Conservation (phyloP, 1,140 invertebrate species). For the Solen grandis region DNA sequence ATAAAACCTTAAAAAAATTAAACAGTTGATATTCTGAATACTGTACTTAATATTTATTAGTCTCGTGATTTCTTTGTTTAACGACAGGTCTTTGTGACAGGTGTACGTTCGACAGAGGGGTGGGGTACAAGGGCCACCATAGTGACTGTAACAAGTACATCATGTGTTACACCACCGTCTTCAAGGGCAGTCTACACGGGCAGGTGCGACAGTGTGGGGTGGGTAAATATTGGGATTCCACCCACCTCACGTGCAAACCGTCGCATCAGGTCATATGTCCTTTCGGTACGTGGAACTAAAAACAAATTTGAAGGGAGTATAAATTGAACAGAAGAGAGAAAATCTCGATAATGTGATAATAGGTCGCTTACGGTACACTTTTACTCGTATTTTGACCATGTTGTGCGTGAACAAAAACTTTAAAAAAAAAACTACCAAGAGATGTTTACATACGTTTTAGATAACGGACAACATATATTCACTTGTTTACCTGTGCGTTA, state of each 20-base stretch:
- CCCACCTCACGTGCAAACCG: conserved; percentile 16
- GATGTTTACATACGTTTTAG: too few relatives aligned
- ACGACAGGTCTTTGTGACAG: conserved; percentile 30
- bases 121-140: conserved; percentile 33
- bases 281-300: too few relatives aligned
- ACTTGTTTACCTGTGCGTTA: too few relatives aligned
- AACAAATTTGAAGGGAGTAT: too few relatives aligned
- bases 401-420: too few relatives aligned
- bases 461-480: too few relatives aligned
- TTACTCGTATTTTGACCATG: too few relatives aligned
- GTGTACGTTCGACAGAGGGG: conserved; percentile 41
- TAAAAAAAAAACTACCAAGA: too few relatives aligned
- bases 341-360: too few relatives aligned
- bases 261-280: conserved; percentile 34
- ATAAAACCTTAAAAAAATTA: neutral
- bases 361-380: too few relatives aligned
- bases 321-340: too few relatives aligned
- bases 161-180: conserved; percentile 22
- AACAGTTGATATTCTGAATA: neutral
- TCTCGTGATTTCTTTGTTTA: neutral
- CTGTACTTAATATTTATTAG: neutral
- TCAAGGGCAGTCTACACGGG: neutral
- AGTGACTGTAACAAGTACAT: conserved; percentile 46
- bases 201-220: conserved; percentile 15
- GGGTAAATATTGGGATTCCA: conserved; percentile 48